Evolutionary conservation across 2,113 vertebrate species (phyloP), one percentile per base, ranked within the genome.

Genomic region (Lepisosteus osseus): DNA sequence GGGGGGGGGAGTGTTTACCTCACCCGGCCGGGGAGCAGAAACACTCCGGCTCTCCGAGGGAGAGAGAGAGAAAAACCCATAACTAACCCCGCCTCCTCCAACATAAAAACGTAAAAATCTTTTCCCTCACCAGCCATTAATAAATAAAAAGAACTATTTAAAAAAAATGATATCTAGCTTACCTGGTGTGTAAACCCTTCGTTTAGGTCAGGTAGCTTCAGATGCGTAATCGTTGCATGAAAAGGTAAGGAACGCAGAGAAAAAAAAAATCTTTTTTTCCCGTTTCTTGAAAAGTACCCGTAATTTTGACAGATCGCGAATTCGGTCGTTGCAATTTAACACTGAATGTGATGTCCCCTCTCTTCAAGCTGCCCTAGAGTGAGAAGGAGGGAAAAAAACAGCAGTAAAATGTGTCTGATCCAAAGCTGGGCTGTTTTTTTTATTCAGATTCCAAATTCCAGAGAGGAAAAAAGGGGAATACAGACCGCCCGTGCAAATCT

Each of bases 201-300:
- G 67, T 68, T 57, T 74, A 85, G 85, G 82, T 88, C 88, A 86
- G 84, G 84, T 86, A 86, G 89, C 86, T 86, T 84, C 82, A 82
- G 73, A 65, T 77, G 78, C 77, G 78, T 79, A 85, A 77, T 82
- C 71, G 77, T 77, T 86, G 84, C 83, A 86, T 84, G 84, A 29
- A 41, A 68, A 65, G 14, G 77, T 81, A 73, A 77, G 17, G n/a
- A 71, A 76, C 41, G 71, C 76, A 80, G 71, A 85, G 83, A 80
- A 80, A 65, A 29, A 29, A 29, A 29, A 29, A 29, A 29, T 29
- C 78, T 80, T 29, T 29, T 59, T 77, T 72, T 80, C 71, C 82
- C 70, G 72, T 73, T 80, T 76, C 78, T 67, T 74, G 84, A 77
- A 87, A 82, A 88, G 86, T 93, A 93, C 92, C 92, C 93, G 92